A percentile compares a stretch with the other conserved stretches of the same genome.
Conservation (phyloP, 1,140 invertebrate genomes). For the Pinna nobilis region DNA sequence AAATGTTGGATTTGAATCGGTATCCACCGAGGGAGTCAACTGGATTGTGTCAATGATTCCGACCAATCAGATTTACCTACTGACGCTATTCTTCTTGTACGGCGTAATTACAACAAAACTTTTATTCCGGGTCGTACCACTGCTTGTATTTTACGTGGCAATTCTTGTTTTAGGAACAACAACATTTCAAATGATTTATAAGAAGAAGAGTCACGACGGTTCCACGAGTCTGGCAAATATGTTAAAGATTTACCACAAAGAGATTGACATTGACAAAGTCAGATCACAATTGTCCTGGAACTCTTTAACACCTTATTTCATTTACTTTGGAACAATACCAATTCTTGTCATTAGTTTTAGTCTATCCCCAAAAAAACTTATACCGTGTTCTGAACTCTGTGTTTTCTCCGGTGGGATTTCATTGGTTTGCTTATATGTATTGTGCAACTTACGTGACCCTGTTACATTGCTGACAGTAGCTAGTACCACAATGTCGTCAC, state of each 20-base stretch:
- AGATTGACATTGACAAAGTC: slow-evolving; percentile 81
- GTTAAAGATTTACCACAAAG: slow-evolving; percentile 64
- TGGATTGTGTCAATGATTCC: slow-evolving; percentile 86
- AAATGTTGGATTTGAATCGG: slow-evolving; percentile 86
- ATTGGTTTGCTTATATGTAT: slow-evolving; percentile 84
- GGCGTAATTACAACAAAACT: slow-evolving; percentile 81
- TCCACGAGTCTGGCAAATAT: slow-evolving; percentile 54
- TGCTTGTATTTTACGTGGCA: slow-evolving; percentile 83
- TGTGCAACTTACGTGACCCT: slow-evolving; percentile 82
- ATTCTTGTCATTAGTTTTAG: slow-evolving; percentile 86
- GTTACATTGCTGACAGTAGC: slow-evolving; percentile 84
- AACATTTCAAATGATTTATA: slow-evolving; percentile 83
- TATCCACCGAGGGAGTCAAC: slow-evolving; percentile 86
- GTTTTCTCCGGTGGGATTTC: slow-evolving; percentile 84
- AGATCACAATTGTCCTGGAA: slow-evolving; percentile 88
- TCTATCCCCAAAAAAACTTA: slow-evolving; percentile 84
- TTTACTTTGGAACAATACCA: slow-evolving; percentile 85
- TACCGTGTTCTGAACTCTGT: slow-evolving; percentile 88
- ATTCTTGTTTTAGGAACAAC: slow-evolving; percentile 84
- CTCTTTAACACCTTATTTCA: slow-evolving; percentile 85
- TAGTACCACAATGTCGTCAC: slow-evolving; percentile 85
- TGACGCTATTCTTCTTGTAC: slow-evolving; percentile 82
- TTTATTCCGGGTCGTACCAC: slow-evolving; percentile 81
- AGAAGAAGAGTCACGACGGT: slow-evolving; percentile 62
- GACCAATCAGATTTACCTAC: slow-evolving; percentile 80